Evolutionary conservation across 2,797 vertebrate genomes (phyloP), one percentile per base, ranked within the genome.

Genomic region (Aselliscus stoliczkanus): DNA sequence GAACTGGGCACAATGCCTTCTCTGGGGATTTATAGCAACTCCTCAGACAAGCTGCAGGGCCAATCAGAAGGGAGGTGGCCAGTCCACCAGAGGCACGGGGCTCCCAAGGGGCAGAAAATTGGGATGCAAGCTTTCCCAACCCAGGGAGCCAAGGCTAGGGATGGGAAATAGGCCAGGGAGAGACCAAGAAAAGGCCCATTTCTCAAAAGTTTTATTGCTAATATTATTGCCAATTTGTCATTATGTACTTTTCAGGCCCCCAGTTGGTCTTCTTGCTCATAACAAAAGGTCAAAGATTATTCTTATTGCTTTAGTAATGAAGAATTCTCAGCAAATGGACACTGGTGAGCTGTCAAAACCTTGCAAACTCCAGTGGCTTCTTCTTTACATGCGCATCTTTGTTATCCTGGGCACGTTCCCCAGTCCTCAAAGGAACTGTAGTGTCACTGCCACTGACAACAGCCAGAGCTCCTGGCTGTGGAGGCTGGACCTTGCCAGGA

Each of bases 311-410:
- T 92, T 37, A 10, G 77, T 83, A 91, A 95, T 54, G 69, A 47
- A 80, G 86, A 93, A 93, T 95, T 95, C 77, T 95, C 77, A 96
- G 93, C 88, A 94, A 96, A 96, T 69, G 86, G 94, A 89, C 31
- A 27, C 50, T 76, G 72, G 82, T 82, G 80, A 96, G 89, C 93
- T 72, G 77, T 96, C 96, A 97, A 87, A 96, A 90, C 83, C 50
- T 82, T 65, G 29, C 34, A 34, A 91, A 77, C 44, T 44, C 96
- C 76, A 79, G 70, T 67, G 83, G 87, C 79, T 90, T 65, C 92
- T 94, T 93, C 85, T 89, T 96, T 94, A 90, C 92, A 95, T 75
- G 54, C 14, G 37, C 64, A 62, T 92, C 50, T 84, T 85, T 98
- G 96, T 96, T 93, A 80, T 79, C 56, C 67, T 92, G 65, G 69